Evolutionary conservation across 2,113 vertebrate species (phyloP).

Genomic region (Notechis scutatus): DNA sequence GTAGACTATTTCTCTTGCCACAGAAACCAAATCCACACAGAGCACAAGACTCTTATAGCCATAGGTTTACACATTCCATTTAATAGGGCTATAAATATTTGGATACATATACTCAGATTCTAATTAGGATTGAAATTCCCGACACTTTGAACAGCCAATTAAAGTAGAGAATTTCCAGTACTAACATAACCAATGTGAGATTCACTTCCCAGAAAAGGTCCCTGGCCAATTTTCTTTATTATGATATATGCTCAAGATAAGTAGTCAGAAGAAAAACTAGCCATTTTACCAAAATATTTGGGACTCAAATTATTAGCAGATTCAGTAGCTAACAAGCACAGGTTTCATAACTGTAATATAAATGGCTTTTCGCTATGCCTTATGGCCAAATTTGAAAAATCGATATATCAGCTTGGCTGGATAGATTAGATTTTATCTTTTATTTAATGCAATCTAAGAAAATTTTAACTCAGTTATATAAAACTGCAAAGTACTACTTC

Average conservation of each 20-base stretch:
- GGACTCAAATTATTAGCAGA: not conserved
- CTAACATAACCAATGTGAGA: not conserved
- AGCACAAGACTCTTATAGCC: not conserved
- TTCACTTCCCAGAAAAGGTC: not conserved
- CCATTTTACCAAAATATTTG: not conserved
- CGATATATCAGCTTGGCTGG: not conserved
- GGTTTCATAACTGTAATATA: not conserved
- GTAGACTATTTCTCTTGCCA: not conserved
- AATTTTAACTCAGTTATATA: not conserved
- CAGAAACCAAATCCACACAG: not conserved
- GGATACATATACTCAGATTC: not conserved
- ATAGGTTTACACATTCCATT: not conserved
- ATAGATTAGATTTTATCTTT: not conserved
- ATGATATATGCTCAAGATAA: not conserved
- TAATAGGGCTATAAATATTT: not conserved
- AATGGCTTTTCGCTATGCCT: not conserved
- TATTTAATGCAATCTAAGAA: not conserved
- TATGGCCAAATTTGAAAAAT: not conserved
- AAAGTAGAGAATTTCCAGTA: not conserved
- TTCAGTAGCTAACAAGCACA: not conserved
- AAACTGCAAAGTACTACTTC: not conserved
- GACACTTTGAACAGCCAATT: not conserved
- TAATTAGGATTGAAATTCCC: not conserved
- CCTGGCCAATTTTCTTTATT: not conserved
- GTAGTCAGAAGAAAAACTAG: not conserved